Conservation (phyloP, 2,113 vertebrate genomes). For the Trinectes maculatus region DNA sequence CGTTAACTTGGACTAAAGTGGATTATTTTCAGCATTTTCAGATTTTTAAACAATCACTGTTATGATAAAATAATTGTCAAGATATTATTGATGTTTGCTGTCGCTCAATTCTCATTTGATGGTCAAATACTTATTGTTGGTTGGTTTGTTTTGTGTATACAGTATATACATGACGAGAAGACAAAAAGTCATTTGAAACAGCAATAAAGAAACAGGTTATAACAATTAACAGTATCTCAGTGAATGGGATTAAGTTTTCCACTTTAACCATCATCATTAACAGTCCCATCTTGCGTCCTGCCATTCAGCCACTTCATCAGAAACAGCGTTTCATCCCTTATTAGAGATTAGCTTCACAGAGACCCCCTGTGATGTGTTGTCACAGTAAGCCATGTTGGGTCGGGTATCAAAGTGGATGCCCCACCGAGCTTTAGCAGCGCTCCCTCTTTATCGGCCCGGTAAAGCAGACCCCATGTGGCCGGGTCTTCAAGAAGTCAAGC, state of each 20-base stretch:
- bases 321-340: constrained; percentile 68
- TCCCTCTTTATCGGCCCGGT: constrained; percentile 65
- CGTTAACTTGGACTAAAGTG: no score
- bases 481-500: constrained; percentile 74
- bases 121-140: no score
- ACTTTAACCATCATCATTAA: constrained; percentile 46
- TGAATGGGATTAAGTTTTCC: constrained; percentile 25
- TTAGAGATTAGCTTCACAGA: constrained; percentile 82
- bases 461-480: constrained; percentile 70
- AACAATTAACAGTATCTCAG: neutral
- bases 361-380: constrained; percentile 76
- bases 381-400: constrained; percentile 75
- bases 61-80: no score
- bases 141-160: no score
- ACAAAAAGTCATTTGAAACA: no score
- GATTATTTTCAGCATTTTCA: no score
- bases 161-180: no score
- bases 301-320: constrained; percentile 57
- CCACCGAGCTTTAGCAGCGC: constrained; percentile 71
- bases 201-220: no score
- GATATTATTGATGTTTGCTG: no score
- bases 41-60: no score
- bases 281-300: constrained; percentile 55
- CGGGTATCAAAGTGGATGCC: constrained; percentile 79
- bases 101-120: no score